phyloP scores from a whole-genome alignment of 2,888 invertebrate genomes.

The Hirtodrosophila histrioides region DNA sequence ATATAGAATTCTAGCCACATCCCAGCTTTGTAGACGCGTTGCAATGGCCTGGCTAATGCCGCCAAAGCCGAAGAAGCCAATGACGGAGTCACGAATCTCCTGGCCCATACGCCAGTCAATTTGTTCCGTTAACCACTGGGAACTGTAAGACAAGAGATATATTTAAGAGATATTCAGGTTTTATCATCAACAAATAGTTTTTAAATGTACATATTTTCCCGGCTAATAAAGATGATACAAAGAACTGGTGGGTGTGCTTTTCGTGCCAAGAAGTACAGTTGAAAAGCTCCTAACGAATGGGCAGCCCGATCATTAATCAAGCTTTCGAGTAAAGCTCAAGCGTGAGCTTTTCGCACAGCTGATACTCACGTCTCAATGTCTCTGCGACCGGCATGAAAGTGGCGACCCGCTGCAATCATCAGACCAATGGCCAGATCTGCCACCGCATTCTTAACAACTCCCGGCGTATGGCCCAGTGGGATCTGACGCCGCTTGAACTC shows the following conservation, averaged over 20 bases:
- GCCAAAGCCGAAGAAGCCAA: slow-evolving; percentile 94
- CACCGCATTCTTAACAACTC: slow-evolving; percentile 90
- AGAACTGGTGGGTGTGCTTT: too few relatives aligned
- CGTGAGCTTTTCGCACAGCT: slow-evolving; percentile 50
- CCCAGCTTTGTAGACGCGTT: slow-evolving; percentile 90
- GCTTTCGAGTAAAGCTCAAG: slow-evolving; percentile 24
- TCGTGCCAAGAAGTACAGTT: slow-evolving; percentile 7
- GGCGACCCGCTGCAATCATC: slow-evolving; percentile 90
- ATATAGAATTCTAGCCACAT: slow-evolving; percentile 90
- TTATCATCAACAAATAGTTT: too few relatives aligned
- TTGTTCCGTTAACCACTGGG: slow-evolving; percentile 88
- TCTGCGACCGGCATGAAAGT: slow-evolving; percentile 90
- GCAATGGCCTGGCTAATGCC: slow-evolving; percentile 93
- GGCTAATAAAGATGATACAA: too few relatives aligned
- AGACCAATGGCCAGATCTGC: slow-evolving; percentile 93
- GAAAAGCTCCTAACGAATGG: slow-evolving; percentile 22
- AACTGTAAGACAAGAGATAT: slow-evolving; percentile 81
- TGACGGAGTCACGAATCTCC: slow-evolving; percentile 90
- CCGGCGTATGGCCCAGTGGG: slow-evolving; percentile 91
- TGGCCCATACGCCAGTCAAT: slow-evolving; percentile 91
- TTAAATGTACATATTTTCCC: too few relatives aligned
- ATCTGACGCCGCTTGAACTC: slow-evolving; percentile 90
- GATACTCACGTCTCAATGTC: slow-evolving; percentile 86
- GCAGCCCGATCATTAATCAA: slow-evolving; percentile 20
- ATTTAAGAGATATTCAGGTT: too few relatives aligned